Evolutionary conservation across 2,888 invertebrate genomes (phyloP), one percentile per base, ranked within the genome.

Genomic region (Phorcus lineatus): DNA sequence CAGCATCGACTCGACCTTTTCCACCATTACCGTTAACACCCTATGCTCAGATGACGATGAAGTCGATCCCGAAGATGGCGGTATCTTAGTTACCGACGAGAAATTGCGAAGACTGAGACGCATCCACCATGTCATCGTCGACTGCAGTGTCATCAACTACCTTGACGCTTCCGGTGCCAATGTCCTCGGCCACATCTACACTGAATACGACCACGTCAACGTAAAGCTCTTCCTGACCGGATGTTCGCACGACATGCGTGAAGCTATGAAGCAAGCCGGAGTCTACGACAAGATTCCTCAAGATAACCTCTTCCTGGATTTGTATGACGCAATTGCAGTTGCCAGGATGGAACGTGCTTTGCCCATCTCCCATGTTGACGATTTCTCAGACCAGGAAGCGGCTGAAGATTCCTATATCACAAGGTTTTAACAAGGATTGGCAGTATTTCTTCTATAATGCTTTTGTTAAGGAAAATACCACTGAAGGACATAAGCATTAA

Each of bases 131-230:
- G 84, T 91, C 52, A 88, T 91, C 75, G 78, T 91, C 70, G 91
- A 91, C 82, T 89, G 88, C 79, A 84, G 87, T 7, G 86, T 88
- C 54, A 85, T 90, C 36, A 91, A 91, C 79, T 91, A 91, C 81
- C 80, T 91, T 76, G 91, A 91, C 77, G 87, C 88, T 36, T 90
- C 91, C 3, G 91, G 91, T n/a, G 89, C 89, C 24, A 90, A 88
- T 83, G 89, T 90, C 1, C 83, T 91, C 55, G 84, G 86, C 53
- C 90, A 91, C 79, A 89, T 91, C 81, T 89, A 80, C 78, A 85
- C 85, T 40, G 91, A 91, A 78, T 91, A 88, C 78, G 85, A 83
- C 1, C 90, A 91, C 81, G 90, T 91, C 6, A 89, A 89, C 81
- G 87, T 91, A 53, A 87, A 87, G 79, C 83, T 91, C n/a, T 89